A percentile compares a stretch with the other conserved stretches of the same genome.
Evolutionary conservation across 1,140 invertebrate species (phyloP).

Genomic region (Bradynema listronoti): DNA sequence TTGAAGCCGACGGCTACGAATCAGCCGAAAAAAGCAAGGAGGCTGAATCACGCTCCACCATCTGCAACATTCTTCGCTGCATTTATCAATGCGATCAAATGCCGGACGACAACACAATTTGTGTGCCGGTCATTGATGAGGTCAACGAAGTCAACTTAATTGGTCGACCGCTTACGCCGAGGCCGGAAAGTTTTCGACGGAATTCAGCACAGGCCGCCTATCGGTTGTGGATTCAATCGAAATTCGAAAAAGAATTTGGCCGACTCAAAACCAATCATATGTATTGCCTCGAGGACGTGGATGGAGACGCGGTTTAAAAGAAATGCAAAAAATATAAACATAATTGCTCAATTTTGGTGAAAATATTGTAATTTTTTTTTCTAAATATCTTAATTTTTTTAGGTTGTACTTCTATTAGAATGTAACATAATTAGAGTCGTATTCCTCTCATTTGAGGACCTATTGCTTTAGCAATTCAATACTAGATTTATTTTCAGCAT

Average conservation of each 20-base stretch:
- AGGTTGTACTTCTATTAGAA: neutral
- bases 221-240: slow-evolving; percentile 20
- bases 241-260: slow-evolving; percentile 27
- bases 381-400: neutral
- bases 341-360: too few species aligned
- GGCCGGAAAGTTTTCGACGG: slow-evolving; percentile 27
- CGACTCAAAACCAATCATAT: slow-evolving; percentile 16
- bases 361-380: neutral
- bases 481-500: too few species aligned
- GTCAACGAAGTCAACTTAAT: slow-evolving; percentile 10
- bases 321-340: neutral
- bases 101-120: too few species aligned
- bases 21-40: too few species aligned
- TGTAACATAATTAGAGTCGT: too few species aligned
- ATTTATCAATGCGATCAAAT: too few species aligned
- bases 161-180: slow-evolving; percentile 22
- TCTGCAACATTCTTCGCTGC: too few species aligned
- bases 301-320: slow-evolving; percentile 3
- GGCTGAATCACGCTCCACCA: too few species aligned
- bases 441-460: too few species aligned
- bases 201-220: slow-evolving; percentile 24
- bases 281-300: slow-evolving; percentile 1
- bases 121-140: too few species aligned
- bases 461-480: too few species aligned
- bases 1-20: too few species aligned